Evolutionary conservation across 1,140 invertebrate genomes (phyloP).

Genomic region (Brachionus rubens): DNA sequence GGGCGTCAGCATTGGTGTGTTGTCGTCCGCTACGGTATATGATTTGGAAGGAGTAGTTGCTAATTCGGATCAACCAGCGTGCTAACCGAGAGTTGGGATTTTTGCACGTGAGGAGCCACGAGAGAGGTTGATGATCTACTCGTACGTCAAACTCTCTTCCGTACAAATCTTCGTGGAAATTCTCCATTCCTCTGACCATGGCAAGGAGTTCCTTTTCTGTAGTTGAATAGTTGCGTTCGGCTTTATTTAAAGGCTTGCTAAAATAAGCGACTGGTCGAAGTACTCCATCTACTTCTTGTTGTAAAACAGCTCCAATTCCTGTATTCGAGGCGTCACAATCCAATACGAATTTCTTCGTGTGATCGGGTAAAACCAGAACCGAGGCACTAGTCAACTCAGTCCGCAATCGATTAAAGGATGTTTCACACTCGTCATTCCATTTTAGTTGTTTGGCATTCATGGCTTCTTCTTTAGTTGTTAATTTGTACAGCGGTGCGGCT

Average conservation of each 20-base stretch:
- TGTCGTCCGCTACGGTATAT: background rate
- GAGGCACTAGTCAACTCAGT: slow-evolving; percentile 47
- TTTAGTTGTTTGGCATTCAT: slow-evolving; percentile 46
- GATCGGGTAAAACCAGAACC: slow-evolving; percentile 50
- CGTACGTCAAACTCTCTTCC: slow-evolving; percentile 59
- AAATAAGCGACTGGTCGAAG: slow-evolving; percentile 8
- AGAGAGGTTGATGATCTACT: slow-evolving; percentile 62
- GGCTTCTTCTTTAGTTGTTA: slow-evolving; percentile 51
- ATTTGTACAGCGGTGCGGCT: slow-evolving; percentile 52
- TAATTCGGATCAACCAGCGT: slow-evolving; percentile 3
- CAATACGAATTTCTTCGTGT: slow-evolving; percentile 53
- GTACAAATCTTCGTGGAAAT: slow-evolving; percentile 59
- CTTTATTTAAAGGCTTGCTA: slow-evolving; percentile 1
- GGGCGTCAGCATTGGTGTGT: background rate
- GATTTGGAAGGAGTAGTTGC: background rate
- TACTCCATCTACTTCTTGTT: slow-evolving; percentile 50
- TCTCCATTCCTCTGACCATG: slow-evolving; percentile 57
- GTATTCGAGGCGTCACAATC: slow-evolving; percentile 60
- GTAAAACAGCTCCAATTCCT: slow-evolving; percentile 57
- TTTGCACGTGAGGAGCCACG: slow-evolving; percentile 52
- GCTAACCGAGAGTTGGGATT: slow-evolving; percentile 1
- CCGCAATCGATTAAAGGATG: slow-evolving; percentile 54
- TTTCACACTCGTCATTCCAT: slow-evolving; percentile 51
- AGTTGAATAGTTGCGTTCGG: slow-evolving; percentile 50
- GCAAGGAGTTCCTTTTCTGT: slow-evolving; percentile 56